phyloP scores from a whole-genome alignment of 2,797 vertebrate species.

The Clamator glandarius region DNA sequence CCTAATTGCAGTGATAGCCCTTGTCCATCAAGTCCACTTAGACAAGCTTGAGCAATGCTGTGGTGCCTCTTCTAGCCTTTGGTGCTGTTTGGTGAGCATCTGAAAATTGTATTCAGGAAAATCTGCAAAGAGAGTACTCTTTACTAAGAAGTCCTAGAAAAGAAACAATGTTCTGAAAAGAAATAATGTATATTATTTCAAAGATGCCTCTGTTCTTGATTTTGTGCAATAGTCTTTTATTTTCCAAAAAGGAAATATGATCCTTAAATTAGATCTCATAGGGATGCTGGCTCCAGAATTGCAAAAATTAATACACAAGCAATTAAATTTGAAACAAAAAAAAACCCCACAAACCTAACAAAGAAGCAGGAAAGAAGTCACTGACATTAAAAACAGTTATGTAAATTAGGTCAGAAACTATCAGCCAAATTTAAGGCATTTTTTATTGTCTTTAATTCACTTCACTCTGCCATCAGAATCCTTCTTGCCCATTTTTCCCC shows the following conservation, averaged over 20 bases:
- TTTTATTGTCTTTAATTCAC: constrained; percentile 45
- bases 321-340: constrained; percentile 41
- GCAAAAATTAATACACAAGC: constrained; percentile 51
- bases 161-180: background rate
- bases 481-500: constrained; percentile 11
- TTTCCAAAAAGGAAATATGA: constrained; percentile 31
- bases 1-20: background rate
- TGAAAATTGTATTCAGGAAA: background rate
- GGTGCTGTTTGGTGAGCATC: background rate
- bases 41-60: background rate
- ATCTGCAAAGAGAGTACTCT: background rate
- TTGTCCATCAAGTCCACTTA: background rate
- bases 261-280: constrained; percentile 47
- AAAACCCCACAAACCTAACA: background rate
- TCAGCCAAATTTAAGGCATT: background rate
- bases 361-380: background rate
- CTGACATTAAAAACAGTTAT: constrained; percentile 40
- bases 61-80: background rate
- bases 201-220: background rate
- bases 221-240: background rate
- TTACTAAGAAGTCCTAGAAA: background rate
- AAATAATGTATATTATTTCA: background rate
- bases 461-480: constrained; percentile 41
- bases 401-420: constrained; percentile 39
- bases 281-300: constrained; percentile 39